These are phyloP conservation scores for Aphodius sticticus DNA, from an alignment of 2,888 invertebrate genomes.

Conservation along the genomic window DNA sequence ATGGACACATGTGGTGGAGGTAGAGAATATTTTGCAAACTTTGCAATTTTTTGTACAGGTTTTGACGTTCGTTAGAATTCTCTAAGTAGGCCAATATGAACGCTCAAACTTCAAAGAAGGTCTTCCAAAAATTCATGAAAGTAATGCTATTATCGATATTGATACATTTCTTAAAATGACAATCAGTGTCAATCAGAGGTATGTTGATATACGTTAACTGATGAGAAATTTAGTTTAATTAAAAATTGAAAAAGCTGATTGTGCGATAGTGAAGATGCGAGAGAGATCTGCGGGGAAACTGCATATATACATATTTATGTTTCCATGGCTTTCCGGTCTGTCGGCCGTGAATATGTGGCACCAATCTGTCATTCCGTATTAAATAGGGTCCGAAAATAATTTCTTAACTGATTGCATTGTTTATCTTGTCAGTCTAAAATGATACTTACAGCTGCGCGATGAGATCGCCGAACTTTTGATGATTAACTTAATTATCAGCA, in stretches of 20 bases:
- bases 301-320: neutral
- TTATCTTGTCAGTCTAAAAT: neutral
- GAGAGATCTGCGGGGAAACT: neutral
- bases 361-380: neutral
- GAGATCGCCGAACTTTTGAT: neutral
- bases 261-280: neutral
- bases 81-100: too few species aligned
- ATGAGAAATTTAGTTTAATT: constrained; percentile 4
- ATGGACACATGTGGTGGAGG: neutral
- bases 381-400: neutral
- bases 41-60: too few species aligned
- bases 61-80: too few species aligned
- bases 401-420: constrained; percentile 4
- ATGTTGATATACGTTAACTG: neutral
- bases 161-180: neutral
- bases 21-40: too few species aligned
- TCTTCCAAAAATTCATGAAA: neutral
- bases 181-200: neutral
- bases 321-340: neutral
- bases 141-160: neutral
- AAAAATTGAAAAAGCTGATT: neutral
- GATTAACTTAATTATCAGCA: neutral
- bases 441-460: neutral
- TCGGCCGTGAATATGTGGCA: neutral
- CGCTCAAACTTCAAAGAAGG: neutral